phyloP scores from a whole-genome alignment of 2,113 vertebrate genomes.

The Leuciscus idus region DNA sequence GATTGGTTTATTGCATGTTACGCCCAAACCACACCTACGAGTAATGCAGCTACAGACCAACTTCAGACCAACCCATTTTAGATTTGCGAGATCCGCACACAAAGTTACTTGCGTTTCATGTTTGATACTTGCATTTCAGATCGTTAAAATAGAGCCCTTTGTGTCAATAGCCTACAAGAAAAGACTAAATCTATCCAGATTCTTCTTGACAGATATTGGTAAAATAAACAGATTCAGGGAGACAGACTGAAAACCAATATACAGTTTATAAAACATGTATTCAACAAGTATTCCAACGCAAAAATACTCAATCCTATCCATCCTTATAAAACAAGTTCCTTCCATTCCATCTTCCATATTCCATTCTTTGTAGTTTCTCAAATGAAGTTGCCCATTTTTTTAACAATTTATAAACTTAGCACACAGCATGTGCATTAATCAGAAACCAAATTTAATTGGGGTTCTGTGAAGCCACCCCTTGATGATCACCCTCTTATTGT shows the following conservation, averaged over 20 bases:
- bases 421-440: neutral
- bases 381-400: neutral
- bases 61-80: too few species aligned
- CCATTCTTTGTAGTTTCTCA: neutral
- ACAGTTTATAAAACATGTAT: neutral
- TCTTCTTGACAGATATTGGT: too few species aligned
- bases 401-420: neutral
- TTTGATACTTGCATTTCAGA: too few species aligned
- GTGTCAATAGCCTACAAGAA: too few species aligned
- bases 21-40: too few species aligned
- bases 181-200: too few species aligned
- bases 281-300: neutral
- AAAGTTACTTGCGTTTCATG: too few species aligned
- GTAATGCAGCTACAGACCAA: too few species aligned
- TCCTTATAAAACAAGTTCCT: neutral
- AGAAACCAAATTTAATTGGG: conserved; percentile 19
- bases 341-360: neutral
- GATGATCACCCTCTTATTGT: conserved; percentile 23
- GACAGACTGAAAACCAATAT: neutral
- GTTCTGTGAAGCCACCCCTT: conserved; percentile 1
- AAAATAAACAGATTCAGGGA: too few species aligned
- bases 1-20: too few species aligned
- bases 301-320: neutral
- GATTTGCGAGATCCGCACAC: too few species aligned
- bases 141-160: too few species aligned